Base-by-base conservation (phyloP, 1,140 invertebrate genomes). In the Nasonia giraulti region DNA sequence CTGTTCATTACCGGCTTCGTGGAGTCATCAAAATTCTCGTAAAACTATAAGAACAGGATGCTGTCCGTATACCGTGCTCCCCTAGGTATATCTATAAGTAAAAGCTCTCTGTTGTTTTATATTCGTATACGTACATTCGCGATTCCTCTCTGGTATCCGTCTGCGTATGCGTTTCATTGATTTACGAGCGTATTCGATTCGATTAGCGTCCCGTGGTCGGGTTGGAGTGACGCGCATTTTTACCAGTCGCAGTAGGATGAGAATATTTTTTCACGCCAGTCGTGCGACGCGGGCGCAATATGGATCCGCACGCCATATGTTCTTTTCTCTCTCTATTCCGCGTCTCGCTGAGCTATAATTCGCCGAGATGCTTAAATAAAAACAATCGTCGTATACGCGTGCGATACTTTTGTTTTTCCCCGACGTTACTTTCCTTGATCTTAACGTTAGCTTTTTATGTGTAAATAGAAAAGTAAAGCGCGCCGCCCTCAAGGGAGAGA, bases 321-420 rank as follows among this genome's bases (percentile, higher is more conserved):
- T 10, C n/a, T 62, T 11, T 27, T 33, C 33, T 55, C 33, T 31
- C 31, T 68, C 62, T 79, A 40, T 6, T 20, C 50, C 47, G 20
- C 7, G 17, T 47, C 10, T 71, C 14, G 14, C 55, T 71, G 20
- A 27, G 7, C n/a, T 71, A 80, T 37, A 14, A 71, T 71, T 71
- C 40, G 20, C 23, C 17, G 14, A 23, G 10, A 80, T 80, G 62
- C 40, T 80, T 69, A 69, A 37, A 80, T 71, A n/a, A 68, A 80
- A 80, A 40, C 2, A 31, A 55, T 68, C 14, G 17, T 10, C 40
- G 40, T 44, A 8, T 44, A 7, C 8, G 20, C 55, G 33, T 27
- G 27, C 3, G 33, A 37, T 20, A n/a, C 55, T 62, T n/a, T 62
- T 62, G 55, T 62, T 62, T 62, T 62, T 20, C 17, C 17, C 17